Percentiles rank a stretch among this genome's conserved stretches.
These are phyloP conservation scores for Pachyseris speciosa DNA, from an alignment of 64 coral and sea anemone genomes.

Conservation along the genomic window DNA sequence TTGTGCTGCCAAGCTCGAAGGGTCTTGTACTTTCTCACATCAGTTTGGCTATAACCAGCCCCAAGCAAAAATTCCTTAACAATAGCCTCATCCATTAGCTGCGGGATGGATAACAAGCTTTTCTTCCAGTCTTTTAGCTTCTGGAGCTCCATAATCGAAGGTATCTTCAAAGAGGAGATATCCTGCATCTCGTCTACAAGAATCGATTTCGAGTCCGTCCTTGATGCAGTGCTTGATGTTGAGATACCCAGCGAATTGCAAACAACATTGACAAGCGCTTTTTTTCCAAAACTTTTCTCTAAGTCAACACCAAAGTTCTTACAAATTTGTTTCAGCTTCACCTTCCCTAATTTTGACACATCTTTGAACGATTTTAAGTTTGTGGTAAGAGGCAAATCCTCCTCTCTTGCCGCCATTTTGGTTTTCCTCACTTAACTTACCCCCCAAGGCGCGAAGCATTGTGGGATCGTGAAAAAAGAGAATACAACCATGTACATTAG, in stretches of 20 bases:
- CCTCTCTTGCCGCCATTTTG: background rate
- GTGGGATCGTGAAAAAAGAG: slow-evolving; percentile 19
- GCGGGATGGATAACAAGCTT: slow-evolving; percentile 19
- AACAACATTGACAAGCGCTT: slow-evolving; percentile 48
- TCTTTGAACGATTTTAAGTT: slow-evolving; percentile 49
- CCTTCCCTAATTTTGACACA: slow-evolving; percentile 44
- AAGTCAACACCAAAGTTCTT: slow-evolving; percentile 28
- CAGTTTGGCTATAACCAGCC: slow-evolving; percentile 27
- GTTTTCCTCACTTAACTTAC: slow-evolving; percentile 13
- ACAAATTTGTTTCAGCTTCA: slow-evolving; percentile 15
- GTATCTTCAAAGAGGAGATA: slow-evolving; percentile 17
- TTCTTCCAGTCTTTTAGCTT: slow-evolving; percentile 65
- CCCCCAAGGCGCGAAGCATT: slow-evolving; percentile 77
- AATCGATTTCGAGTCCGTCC: background rate
- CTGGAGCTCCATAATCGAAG: slow-evolving; percentile 37
- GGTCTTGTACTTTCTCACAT: slow-evolving; percentile 67
- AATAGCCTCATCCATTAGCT: slow-evolving; percentile 55
- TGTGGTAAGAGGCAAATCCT: slow-evolving; percentile 18
- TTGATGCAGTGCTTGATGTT: slow-evolving; percentile 26
- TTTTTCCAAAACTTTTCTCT: slow-evolving; percentile 62
- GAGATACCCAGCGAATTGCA: slow-evolving; percentile 54
- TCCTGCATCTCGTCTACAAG: slow-evolving; percentile 8
- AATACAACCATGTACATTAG: too few relatives aligned
- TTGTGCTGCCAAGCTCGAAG: slow-evolving; percentile 77
- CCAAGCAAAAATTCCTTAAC: slow-evolving; percentile 72